Base-by-base conservation (phyloP, 2,113 vertebrate genomes). In the Columbina picui region DNA sequence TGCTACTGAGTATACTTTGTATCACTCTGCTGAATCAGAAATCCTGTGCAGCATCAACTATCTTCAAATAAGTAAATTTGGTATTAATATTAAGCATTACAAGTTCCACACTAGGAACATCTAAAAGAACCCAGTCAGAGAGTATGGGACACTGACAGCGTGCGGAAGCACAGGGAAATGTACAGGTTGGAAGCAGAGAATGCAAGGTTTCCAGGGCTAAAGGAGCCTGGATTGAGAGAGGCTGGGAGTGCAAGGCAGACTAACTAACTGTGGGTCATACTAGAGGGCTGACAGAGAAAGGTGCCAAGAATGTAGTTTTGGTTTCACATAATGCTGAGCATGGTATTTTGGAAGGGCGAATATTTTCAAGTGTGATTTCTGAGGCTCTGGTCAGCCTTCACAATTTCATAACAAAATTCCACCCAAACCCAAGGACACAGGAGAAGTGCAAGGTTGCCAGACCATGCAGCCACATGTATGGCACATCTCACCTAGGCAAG, bases 401-500 rank as follows among this genome's bases (percentile, higher is more conserved):
- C 17, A 53, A 32, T 68, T 90, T 69, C 49, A 90, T 30, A 83
- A 76, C 36, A 6, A 69, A 90, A 41, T 55, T 32, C 21, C 32
- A 49, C 13, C 60, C 45, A 83, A 90, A 65, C 14, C 49, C 57
- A 68, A 73, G 10, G 21, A 18, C 67, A 85, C 15, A 56, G 34
- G 41, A 79, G 36, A 84, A 57, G 6, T 22, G 18, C 26, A 57
- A 52, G 34, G n/a, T 1, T 0, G 1, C 19, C 36, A 76, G 38
- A 6, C 23, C 59, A 57, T 14, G 23, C 21, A 49, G 39, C 10
- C 43, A 76, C 30, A 26, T 3, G 5, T 55, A 52, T 6, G 22
- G 47, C 17, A 67, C 12, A 30, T 92, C 97, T 98, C 98, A 99
- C 99, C 99, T 15, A 99, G 98, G 90, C 99, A 99, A 38, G 98